Base-by-base conservation (phyloP, 2,797 vertebrate genomes). In the Dendrocincla tyrannina region DNA sequence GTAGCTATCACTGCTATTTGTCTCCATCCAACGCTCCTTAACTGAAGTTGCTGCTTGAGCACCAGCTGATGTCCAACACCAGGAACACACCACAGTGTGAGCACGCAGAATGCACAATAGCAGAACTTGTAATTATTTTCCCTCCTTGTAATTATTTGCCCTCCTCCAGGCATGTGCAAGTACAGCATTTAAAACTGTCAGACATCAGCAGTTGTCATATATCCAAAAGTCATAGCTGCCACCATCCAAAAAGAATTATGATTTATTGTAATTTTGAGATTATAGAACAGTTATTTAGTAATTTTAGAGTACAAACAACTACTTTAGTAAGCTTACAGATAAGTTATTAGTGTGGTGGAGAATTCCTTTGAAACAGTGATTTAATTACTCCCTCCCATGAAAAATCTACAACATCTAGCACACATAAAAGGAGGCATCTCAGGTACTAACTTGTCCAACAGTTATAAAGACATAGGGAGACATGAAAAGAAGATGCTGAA, bases 401-500 rank as follows among this genome's bases (percentile, higher is more conserved):
- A 93, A 94, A 90, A 94, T 84, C 79, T 93, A 85, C 91, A 94
- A 33, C 77, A 94, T 89, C 87, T 89, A 91, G 59, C 79, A 93
- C 64, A 88, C 87, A 91, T 95, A 20, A 95, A 95, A 95, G 80
- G 39, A 94, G 62, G 39, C 33, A 83, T 53, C 69, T 94, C 93
- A 42, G 0, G 89, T 77, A 89, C 76, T 17, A 37, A 95, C 93
- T 96, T 93, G 93, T 85, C 79, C 73, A 81, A 78, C 92, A 78
- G n/a, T 75, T 93, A 92, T 47, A 67, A 94, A 93, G 89, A 85
- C 0, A 0, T 33, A 75, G 50, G 35, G 62, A 96, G 59, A 89
- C 82, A 91, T 86, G 82, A 94, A 96, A 94, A 89, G 80, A 87
- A 72, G 78, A 85, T 88, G 82, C 72, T 86, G 69, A 95, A 97